A percentile compares a stretch with the other conserved stretches of the same genome.
Conservation (phyloP, 2,888 invertebrate species). For the Eugnorisma glareosa region DNA sequence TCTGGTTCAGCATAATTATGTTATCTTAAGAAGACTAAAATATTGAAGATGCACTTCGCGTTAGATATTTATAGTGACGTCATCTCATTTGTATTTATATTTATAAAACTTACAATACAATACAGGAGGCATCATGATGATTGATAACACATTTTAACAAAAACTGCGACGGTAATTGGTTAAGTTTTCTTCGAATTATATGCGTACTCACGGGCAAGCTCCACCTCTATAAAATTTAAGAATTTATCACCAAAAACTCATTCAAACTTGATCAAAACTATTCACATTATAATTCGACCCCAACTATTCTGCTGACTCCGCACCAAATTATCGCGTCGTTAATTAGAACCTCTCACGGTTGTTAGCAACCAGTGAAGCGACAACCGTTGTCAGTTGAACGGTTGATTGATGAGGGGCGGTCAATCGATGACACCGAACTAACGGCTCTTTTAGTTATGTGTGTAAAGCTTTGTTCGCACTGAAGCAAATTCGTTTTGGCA, state of each 20-base stretch:
- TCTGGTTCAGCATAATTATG: background rate
- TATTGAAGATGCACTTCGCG: background rate
- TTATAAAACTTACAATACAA: background rate
- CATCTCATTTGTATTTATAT: background rate
- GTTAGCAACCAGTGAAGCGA: slow-evolving; percentile 56
- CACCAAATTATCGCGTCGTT: slow-evolving; percentile 44
- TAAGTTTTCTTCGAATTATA: background rate
- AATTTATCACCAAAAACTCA: background rate
- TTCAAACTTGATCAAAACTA: slow-evolving; percentile 18
- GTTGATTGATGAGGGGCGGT: slow-evolving; percentile 59
- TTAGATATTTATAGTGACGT: background rate
- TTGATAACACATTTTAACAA: background rate
- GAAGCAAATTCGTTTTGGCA: background rate
- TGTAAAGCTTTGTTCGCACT: slow-evolving; percentile 13
- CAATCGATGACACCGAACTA: slow-evolving; percentile 56
- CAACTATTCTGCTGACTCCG: slow-evolving; percentile 32
- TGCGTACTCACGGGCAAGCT: background rate
- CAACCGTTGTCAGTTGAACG: slow-evolving; percentile 51
- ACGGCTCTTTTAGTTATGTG: slow-evolving; percentile 39
- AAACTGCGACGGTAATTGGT: background rate
- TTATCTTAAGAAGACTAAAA: background rate
- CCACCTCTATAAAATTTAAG: background rate
- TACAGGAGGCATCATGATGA: background rate
- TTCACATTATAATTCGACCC: slow-evolving; percentile 24
- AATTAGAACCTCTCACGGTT: slow-evolving; percentile 56